Base-by-base conservation (phyloP, 1,140 invertebrate genomes). In the Ooceraea biroi region DNA sequence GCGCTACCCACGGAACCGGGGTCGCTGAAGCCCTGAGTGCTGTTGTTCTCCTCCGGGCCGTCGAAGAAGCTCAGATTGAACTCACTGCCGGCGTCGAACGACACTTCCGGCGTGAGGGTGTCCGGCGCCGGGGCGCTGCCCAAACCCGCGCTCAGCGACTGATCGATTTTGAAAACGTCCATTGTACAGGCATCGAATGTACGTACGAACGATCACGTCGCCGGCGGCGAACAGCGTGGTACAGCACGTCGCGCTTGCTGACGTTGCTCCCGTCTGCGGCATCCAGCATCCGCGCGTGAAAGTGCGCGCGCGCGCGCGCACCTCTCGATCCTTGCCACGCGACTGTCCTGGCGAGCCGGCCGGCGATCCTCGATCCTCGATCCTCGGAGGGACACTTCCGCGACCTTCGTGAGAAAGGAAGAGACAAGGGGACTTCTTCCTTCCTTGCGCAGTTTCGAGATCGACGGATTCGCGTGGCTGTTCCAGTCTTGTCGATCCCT, bases 61-160 rank as follows among this genome's bases (percentile, higher is more conserved):
- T 97, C 96, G 94, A 97, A 97, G 94, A 97, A 97, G 94, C 96
- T 96, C 89, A 97, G 94, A 94, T 97, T 97, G 92, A 97, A 97
- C 92, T 97, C 97, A 71, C 96, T 96, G 92, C 96, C 96, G 88
- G 96, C 96, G 94, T 97, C 96, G 91, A 97, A 97, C 85, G 95
- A 95, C 86, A 97, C 96, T 93, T 96, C 96, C 82, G 96, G 95
- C 84, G 96, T 95, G 73, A 95, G 94, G 90, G 95, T 96, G 88
- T 96, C 95, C 88, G 95, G 95, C 83, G 95, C 94, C 91, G 95
- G 95, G 80, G 94, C 94, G 92, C 93, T 95, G 90, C 95, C 95
- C 90, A 96, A 91, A 91, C 95, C 95, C 89, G 94, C 95, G 89
- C 92, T 95, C 86, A 96, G 92, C 91, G 95, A 95, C 93, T 95